Evolutionary conservation across 2,113 vertebrate genomes (phyloP).

Genomic region (Gopherus flavomarginatus): DNA sequence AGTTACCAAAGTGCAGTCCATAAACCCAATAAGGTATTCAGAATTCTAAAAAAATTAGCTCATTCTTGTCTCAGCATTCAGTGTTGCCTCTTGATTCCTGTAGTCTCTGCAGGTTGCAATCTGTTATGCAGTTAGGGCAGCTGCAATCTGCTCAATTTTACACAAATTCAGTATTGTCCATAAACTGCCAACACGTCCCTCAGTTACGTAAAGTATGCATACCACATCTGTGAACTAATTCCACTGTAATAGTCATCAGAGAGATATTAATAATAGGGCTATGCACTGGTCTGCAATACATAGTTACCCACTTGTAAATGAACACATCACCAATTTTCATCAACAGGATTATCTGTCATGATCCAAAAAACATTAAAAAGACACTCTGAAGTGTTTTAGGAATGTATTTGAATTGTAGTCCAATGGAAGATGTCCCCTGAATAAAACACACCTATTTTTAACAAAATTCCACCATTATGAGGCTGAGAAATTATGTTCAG

Average conservation of each 20-base stretch:
- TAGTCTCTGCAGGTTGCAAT: background rate
- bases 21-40: background rate
- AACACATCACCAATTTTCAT: background rate
- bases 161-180: background rate
- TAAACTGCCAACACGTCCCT: background rate
- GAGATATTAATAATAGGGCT: background rate
- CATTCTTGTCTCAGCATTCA: background rate
- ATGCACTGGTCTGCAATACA: background rate
- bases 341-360: background rate
- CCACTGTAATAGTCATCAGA: background rate
- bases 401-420: background rate
- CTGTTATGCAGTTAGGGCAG: background rate
- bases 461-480: background rate
- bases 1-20: background rate
- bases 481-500: background rate
- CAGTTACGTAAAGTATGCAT: background rate
- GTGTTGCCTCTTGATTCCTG: background rate
- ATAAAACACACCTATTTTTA: background rate
- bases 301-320: background rate
- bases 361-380: background rate
- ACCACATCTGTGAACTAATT: background rate
- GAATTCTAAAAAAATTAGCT: background rate
- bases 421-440: background rate
- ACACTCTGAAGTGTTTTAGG: background rate
- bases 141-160: background rate